Percentiles rank a stretch among this genome's conserved stretches.
Conservation (phyloP, 2,888 invertebrate species). For the Crepidodera aurea region DNA sequence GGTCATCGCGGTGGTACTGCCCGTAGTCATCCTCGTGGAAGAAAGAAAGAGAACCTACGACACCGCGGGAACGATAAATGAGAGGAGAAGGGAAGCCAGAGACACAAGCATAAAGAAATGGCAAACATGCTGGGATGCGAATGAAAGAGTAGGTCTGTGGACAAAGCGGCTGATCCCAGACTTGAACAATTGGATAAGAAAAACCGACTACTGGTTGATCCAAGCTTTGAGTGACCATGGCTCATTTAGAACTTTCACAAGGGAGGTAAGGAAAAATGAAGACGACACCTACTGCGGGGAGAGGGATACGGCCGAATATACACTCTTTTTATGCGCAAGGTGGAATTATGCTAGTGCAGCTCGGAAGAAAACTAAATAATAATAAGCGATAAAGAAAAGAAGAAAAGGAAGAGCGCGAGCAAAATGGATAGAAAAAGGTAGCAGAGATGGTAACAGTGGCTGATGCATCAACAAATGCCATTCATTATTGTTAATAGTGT, state of each 20-base stretch:
- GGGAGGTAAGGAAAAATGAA: neutral
- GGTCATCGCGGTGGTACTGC: no score
- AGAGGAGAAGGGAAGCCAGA: no score
- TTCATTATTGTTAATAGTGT: no score
- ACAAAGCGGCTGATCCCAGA: conserved; percentile 7
- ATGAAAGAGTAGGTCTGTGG: neutral
- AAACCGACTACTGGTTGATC: neutral
- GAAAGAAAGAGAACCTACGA: no score
- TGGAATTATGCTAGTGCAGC: neutral
- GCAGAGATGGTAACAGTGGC: no score
- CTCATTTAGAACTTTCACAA: neutral
- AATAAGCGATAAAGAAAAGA: no score
- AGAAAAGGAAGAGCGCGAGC: no score
- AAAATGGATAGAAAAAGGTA: no score
- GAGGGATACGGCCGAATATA: neutral
- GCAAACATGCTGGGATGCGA: neutral
- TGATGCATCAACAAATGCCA: no score
- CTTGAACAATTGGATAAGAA: neutral
- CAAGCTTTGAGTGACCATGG: neutral
- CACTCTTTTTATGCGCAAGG: neutral
- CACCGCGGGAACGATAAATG: no score
- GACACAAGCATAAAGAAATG: neutral
- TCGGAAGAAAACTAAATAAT: no score
- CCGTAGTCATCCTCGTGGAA: no score
- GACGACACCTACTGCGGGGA: neutral